Conservation (phyloP, 1,140 invertebrate species). For the Drosophila leontia region DNA sequence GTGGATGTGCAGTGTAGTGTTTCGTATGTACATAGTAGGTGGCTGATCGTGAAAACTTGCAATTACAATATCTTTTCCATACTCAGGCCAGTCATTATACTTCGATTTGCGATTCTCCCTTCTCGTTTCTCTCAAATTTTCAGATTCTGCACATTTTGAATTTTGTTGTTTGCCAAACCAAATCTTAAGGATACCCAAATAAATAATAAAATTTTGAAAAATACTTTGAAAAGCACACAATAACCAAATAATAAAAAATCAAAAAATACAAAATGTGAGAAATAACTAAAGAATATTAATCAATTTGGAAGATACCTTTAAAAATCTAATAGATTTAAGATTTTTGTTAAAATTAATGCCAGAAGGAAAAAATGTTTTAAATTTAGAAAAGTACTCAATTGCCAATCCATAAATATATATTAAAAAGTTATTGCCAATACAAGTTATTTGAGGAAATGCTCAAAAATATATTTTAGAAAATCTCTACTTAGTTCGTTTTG, state of each 20-base stretch:
- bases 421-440: slow-evolving; percentile 44
- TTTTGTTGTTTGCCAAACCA: slow-evolving; percentile 9
- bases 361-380: slow-evolving; percentile 23
- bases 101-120: slow-evolving; percentile 21
- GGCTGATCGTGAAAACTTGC: slow-evolving; percentile 63
- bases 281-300: slow-evolving; percentile 13
- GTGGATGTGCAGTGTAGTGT: slow-evolving; percentile 34
- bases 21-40: slow-evolving; percentile 13
- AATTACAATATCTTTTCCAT: slow-evolving; percentile 73
- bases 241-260: slow-evolving; percentile 40
- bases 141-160: slow-evolving; percentile 51
- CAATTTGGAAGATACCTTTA: slow-evolving; percentile 39
- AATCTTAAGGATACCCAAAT: slow-evolving; percentile 9
- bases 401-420: slow-evolving; percentile 25
- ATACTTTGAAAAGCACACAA: slow-evolving; percentile 9
- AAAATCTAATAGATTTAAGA: slow-evolving; percentile 6
- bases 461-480: slow-evolving; percentile 41
- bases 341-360: slow-evolving; percentile 45
- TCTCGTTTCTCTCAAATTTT: slow-evolving; percentile 15
- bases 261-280: slow-evolving; percentile 75
- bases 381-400: slow-evolving; percentile 24
- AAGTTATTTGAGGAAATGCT: slow-evolving; percentile 40
- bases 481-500: slow-evolving; percentile 28
- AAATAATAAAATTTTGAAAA: slow-evolving; percentile 56
- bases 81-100: slow-evolving; percentile 65